These are phyloP conservation scores for Ceriagrion tenellum DNA, from an alignment of 2,888 invertebrate genomes.

Conservation along the genomic window DNA sequence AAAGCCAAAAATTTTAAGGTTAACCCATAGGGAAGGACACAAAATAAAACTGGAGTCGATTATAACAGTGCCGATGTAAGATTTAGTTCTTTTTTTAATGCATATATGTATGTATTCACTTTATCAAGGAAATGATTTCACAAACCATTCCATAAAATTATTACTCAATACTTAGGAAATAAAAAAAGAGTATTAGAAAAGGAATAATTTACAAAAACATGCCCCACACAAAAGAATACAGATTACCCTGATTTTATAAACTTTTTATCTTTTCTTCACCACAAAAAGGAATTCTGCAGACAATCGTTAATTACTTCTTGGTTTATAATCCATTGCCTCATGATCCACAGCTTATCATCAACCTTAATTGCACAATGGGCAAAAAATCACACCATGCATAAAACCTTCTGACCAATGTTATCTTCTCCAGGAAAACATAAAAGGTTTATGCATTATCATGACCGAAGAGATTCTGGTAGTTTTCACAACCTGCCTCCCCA, in stretches of 20 bases:
- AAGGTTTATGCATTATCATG: slow-evolving; percentile 37
- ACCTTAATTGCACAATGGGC: slow-evolving; percentile 38
- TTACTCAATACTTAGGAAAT: slow-evolving; percentile 60
- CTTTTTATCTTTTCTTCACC: slow-evolving; percentile 63
- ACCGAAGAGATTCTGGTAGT: slow-evolving; percentile 50
- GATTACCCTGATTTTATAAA: slow-evolving; percentile 65
- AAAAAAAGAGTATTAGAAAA: slow-evolving; percentile 64
- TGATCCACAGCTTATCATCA: background rate
- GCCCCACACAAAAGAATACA: slow-evolving; percentile 57
- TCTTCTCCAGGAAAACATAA: slow-evolving; percentile 26
- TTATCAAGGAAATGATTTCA: slow-evolving; percentile 55
- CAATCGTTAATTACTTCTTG: slow-evolving; percentile 56
- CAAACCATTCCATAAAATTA: slow-evolving; percentile 46
- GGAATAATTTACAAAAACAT: slow-evolving; percentile 66
- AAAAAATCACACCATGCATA: slow-evolving; percentile 57
- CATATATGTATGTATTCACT: background rate
- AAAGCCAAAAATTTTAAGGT: slow-evolving; percentile 50
- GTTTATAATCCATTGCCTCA: slow-evolving; percentile 42
- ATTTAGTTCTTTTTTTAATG: slow-evolving; percentile 32
- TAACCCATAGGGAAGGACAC: slow-evolving; percentile 34
- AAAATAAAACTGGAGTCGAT: slow-evolving; percentile 50
- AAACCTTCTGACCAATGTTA: slow-evolving; percentile 44
- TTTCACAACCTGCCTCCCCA: slow-evolving; percentile 49
- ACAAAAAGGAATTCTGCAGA: slow-evolving; percentile 51
- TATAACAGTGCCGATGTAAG: slow-evolving; percentile 57